phyloP scores from a whole-genome alignment of 1,140 invertebrate species.

The Meloidogyne floridensis region DNA sequence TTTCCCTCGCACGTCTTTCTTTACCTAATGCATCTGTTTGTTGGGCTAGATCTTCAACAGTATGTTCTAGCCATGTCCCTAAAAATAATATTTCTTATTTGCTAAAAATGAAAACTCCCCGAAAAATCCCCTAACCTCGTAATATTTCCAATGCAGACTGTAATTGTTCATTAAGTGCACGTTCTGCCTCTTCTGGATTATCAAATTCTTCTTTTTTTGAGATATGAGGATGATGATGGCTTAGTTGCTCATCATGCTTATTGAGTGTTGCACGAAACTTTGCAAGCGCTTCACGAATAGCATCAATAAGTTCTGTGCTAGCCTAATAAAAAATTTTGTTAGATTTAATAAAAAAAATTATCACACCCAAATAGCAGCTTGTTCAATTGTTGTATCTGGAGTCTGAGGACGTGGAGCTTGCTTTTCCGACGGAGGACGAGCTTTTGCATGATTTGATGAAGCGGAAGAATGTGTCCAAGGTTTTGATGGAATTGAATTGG shows the following conservation, averaged over 20 bases:
- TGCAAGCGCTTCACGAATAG: constrained; percentile 41
- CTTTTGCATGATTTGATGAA: constrained; percentile 16
- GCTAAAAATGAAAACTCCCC: no score
- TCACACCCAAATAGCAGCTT: constrained; percentile 41
- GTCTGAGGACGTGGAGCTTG: constrained; percentile 6
- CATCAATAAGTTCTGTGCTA: constrained; percentile 43
- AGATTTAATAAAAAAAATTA: background rate
- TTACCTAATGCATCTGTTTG: constrained; percentile 13
- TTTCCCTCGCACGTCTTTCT: constrained; percentile 9
- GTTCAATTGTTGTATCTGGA: constrained; percentile 34
- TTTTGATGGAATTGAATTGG: background rate
- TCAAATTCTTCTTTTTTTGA: background rate
- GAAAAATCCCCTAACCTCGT: background rate
- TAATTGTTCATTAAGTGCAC: constrained; percentile 21
- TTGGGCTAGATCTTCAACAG: constrained; percentile 28
- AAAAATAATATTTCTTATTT: background rate
- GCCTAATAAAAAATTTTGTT: constrained; percentile 28
- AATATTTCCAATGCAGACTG: constrained; percentile 31
- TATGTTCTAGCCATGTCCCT: constrained; percentile 38
- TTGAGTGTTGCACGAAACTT: constrained; percentile 36
- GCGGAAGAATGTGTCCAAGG: constrained; percentile 26
- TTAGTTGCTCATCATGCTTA: background rate
- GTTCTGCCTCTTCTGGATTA: background rate
- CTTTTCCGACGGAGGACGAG: constrained; percentile 27
- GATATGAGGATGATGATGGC: background rate